Conservation (phyloP, 2,113 vertebrate genomes). For the Rhinichthys klamathensis region DNA sequence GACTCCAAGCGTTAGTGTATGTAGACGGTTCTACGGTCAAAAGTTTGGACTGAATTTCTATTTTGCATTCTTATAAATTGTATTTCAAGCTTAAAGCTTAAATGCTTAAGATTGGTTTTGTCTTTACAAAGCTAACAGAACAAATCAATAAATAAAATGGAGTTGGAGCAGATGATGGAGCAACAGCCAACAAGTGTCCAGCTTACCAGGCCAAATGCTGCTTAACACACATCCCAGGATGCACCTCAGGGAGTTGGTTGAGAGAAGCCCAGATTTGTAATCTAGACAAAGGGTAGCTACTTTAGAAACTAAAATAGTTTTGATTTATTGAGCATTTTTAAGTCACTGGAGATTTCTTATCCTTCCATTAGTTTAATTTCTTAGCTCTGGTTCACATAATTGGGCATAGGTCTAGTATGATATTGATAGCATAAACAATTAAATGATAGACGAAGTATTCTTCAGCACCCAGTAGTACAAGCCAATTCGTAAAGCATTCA, state of each 20-base stretch:
- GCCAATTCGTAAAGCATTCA: not conserved
- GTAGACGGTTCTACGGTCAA: not conserved
- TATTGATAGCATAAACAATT: not conserved
- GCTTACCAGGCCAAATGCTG: not conserved
- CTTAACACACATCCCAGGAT: not conserved
- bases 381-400: not conserved
- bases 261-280: not conserved
- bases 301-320: not conserved
- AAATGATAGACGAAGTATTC: not conserved
- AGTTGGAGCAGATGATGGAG: not conserved
- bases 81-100: not conserved
- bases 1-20: not conserved
- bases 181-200: slow-evolving; percentile 9
- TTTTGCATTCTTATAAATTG: not conserved
- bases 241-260: not conserved
- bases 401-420: not conserved
- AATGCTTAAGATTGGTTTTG: not conserved
- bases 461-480: slow-evolving; percentile 1
- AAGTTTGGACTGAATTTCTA: not conserved
- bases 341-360: not conserved
- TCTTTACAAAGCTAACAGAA: not conserved
- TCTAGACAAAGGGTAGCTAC: not conserved
- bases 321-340: not conserved
- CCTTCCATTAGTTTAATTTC: not conserved
- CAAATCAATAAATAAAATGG: not conserved